Evolutionary conservation across 2,888 invertebrate species (phyloP).

Genomic region (Andrena minutula): DNA sequence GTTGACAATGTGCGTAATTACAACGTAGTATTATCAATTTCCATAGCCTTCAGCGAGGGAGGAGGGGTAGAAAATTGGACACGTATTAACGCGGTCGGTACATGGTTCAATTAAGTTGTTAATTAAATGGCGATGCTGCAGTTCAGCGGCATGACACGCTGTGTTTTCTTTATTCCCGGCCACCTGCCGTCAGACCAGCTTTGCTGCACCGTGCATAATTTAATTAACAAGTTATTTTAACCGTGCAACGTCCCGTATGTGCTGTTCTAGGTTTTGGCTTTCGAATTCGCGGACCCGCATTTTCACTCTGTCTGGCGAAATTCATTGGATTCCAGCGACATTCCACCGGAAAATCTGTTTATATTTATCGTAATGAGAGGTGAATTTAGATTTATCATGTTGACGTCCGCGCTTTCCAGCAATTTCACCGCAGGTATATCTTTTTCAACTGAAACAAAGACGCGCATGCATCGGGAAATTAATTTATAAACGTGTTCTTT

Average conservation of each 20-base stretch:
- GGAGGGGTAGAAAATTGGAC: conserved; percentile 44
- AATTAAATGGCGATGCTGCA: conserved; percentile 52
- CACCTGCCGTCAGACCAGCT: conserved; percentile 46
- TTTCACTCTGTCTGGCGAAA: neutral
- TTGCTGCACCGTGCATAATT: conserved; percentile 46
- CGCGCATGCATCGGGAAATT: no score
- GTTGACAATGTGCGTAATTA: conserved; percentile 20
- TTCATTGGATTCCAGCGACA: conserved; percentile 30
- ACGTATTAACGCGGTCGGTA: conserved; percentile 44
- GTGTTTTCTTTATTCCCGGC: conserved; percentile 50
- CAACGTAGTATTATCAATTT: conserved; percentile 41
- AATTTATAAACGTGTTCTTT: no score
- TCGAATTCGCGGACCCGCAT: neutral
- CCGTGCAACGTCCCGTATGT: conserved; percentile 34
- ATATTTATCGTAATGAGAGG: neutral
- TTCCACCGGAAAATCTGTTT: conserved; percentile 7
- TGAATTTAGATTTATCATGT: no score
- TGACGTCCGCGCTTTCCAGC: no score
- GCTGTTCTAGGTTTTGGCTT: conserved; percentile 25
- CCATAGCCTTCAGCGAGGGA: conserved; percentile 5
- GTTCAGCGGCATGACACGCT: conserved; percentile 31
- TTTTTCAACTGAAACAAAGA: no score
- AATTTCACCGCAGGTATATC: no score
- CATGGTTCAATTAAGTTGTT: conserved; percentile 58
- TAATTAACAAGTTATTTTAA: conserved; percentile 61